Conservation (phyloP, 2,113 vertebrate species). For the Ranitomeya variabilis region DNA sequence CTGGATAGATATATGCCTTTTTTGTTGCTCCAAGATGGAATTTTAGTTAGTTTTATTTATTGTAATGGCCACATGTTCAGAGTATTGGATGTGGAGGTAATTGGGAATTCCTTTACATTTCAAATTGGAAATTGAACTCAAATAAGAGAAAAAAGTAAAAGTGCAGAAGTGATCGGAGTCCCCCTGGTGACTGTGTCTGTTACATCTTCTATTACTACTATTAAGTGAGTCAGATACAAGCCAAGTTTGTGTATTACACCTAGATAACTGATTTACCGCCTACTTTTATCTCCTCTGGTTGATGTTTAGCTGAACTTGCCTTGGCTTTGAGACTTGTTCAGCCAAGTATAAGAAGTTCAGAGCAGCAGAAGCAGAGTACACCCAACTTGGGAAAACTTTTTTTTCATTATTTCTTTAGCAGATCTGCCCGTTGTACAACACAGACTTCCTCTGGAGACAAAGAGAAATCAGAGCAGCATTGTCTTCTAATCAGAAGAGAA, state of each 20-base stretch:
- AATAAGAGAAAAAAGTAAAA: neutral
- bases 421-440: neutral
- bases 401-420: neutral
- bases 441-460: neutral
- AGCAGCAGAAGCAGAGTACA: neutral
- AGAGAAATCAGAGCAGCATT: slow-evolving; percentile 21
- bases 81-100: neutral
- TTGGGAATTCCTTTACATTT: neutral
- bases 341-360: slow-evolving; percentile 40
- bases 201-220: neutral
- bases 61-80: neutral
- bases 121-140: neutral
- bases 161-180: neutral
- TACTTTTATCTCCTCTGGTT: slow-evolving; percentile 55
- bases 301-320: slow-evolving; percentile 56
- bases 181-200: too few relatives aligned
- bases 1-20: neutral
- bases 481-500: neutral
- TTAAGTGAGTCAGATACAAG: slow-evolving; percentile 7
- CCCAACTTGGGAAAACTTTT: neutral
- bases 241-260: neutral
- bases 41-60: neutral
- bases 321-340: slow-evolving; percentile 7
- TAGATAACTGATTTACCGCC: slow-evolving; percentile 49
- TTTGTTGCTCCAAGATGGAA: neutral